Evolutionary conservation across 1,140 invertebrate species (phyloP).

Genomic region (Drosophila elegans): DNA sequence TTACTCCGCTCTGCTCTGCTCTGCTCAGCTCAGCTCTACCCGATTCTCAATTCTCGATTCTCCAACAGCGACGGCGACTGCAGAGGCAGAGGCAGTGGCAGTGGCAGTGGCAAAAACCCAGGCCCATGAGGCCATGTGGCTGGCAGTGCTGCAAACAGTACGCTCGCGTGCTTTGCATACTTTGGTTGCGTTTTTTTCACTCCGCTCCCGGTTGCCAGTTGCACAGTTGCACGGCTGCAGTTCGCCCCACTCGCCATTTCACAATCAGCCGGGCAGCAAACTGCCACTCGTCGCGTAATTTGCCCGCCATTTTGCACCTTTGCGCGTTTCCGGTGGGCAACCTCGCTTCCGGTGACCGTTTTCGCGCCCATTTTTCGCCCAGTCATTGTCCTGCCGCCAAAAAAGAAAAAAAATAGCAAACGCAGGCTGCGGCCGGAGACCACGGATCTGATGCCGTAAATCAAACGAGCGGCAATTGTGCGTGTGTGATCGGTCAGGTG

Average conservation of each 20-base stretch:
- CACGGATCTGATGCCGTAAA: conserved; percentile 54
- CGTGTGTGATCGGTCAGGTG: conserved; percentile 37
- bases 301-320: conserved; percentile 56
- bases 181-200: conserved; percentile 79
- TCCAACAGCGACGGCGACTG: conserved; percentile 25
- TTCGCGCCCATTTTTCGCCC: conserved; percentile 54
- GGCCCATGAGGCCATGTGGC: conserved; percentile 43
- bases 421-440: conserved; percentile 10
- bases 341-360: conserved; percentile 34
- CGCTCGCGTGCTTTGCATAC: conserved; percentile 84
- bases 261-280: conserved; percentile 39
- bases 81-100: conserved; percentile 1
- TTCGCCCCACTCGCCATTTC: conserved; percentile 11
- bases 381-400: conserved; percentile 28
- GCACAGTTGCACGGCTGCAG: conserved; percentile 12
- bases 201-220: conserved; percentile 52
- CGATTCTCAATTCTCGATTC: conserved; percentile 37
- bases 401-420: conserved; percentile 1
- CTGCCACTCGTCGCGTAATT: conserved; percentile 43
- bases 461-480: conserved; percentile 72
- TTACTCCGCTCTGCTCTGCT: conserved; percentile 42
- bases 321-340: conserved; percentile 48
- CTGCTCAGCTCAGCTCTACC: conserved; percentile 26
- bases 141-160: conserved; percentile 64
- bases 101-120: conserved; percentile 31